phyloP scores from a whole-genome alignment of 1,140 invertebrate species.

The Zaprionus tsacasi region DNA sequence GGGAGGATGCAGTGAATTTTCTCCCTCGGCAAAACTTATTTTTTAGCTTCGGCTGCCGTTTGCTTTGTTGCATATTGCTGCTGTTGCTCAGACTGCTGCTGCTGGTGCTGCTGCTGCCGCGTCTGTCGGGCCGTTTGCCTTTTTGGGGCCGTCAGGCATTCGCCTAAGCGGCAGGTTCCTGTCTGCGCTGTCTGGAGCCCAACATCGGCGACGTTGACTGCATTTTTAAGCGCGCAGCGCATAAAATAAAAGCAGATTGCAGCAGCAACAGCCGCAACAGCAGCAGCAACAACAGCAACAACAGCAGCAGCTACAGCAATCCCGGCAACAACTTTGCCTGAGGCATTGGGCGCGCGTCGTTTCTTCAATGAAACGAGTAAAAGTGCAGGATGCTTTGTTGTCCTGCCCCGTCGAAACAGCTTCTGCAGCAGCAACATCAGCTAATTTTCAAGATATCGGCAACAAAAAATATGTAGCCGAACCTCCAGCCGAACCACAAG shows the following conservation, averaged over 20 bases:
- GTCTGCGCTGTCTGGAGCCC: slow-evolving; percentile 57
- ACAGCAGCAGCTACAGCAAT: slow-evolving; percentile 41
- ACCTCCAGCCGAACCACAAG: slow-evolving; percentile 7
- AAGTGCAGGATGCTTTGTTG: slow-evolving; percentile 81
- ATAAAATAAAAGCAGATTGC: slow-evolving; percentile 82
- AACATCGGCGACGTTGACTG: slow-evolving; percentile 72
- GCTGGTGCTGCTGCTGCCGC: slow-evolving; percentile 21
- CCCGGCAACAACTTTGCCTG: slow-evolving; percentile 42
- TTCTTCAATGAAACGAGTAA: slow-evolving; percentile 79
- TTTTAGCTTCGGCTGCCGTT: slow-evolving; percentile 40
- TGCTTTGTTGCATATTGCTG: slow-evolving; percentile 35
- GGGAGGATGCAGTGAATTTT: slow-evolving; percentile 82
- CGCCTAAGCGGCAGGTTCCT: slow-evolving; percentile 81
- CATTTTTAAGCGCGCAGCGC: slow-evolving; percentile 80
- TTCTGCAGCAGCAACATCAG: slow-evolving; percentile 81
- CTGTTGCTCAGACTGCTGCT: slow-evolving; percentile 42
- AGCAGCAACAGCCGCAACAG: slow-evolving; percentile 45
- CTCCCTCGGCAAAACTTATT: slow-evolving; percentile 57
- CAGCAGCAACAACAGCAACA: slow-evolving; percentile 46
- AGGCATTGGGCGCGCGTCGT: slow-evolving; percentile 45
- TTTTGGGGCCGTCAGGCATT: slow-evolving; percentile 80
- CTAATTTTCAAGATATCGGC: slow-evolving; percentile 71
- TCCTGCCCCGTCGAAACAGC: slow-evolving; percentile 76
- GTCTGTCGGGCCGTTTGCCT: slow-evolving; percentile 74
- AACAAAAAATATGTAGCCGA: slow-evolving; percentile 30